Evolutionary conservation across 2,888 invertebrate genomes (phyloP).

Genomic region (Sinotaia quadrata): DNA sequence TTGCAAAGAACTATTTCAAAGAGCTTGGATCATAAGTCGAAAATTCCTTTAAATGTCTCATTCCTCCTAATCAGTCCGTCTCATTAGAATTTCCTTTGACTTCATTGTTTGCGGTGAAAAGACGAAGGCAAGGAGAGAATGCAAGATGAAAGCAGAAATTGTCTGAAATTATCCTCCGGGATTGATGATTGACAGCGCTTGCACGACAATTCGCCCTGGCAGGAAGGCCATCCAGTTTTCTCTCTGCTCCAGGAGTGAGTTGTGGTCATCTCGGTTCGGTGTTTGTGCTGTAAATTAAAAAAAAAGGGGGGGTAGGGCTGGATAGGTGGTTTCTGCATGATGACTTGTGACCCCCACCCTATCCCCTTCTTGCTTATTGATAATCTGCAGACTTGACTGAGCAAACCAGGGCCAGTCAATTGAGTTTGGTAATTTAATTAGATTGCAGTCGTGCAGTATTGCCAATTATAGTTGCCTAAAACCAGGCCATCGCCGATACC

Average conservation of each 20-base stretch:
- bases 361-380: conserved; percentile 36
- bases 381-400: conserved; percentile 41
- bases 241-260: not conserved
- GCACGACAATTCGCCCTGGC: conserved; percentile 10
- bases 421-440: conserved; percentile 43
- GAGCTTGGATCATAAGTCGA: too few species aligned
- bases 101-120: conserved; percentile 27
- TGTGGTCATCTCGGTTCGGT: conserved; percentile 21
- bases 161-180: conserved; percentile 23
- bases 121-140: conserved; percentile 23
- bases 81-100: conserved; percentile 30
- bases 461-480: conserved; percentile 42
- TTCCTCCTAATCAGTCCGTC: conserved; percentile 28
- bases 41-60: conserved; percentile 21
- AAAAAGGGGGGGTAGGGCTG: conserved; percentile 21
- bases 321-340: conserved; percentile 17
- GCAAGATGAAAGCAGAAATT: conserved; percentile 31
- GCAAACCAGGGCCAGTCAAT: conserved; percentile 39
- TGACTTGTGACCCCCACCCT: conserved; percentile 35
- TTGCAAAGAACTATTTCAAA: too few species aligned
- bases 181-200: conserved; percentile 22
- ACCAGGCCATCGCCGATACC: not conserved
- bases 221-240: not conserved
- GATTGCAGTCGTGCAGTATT: conserved; percentile 40
- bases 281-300: conserved; percentile 35